Evolutionary conservation across 2,797 vertebrate genomes (phyloP).

Genomic region (Myotis planiceps): DNA sequence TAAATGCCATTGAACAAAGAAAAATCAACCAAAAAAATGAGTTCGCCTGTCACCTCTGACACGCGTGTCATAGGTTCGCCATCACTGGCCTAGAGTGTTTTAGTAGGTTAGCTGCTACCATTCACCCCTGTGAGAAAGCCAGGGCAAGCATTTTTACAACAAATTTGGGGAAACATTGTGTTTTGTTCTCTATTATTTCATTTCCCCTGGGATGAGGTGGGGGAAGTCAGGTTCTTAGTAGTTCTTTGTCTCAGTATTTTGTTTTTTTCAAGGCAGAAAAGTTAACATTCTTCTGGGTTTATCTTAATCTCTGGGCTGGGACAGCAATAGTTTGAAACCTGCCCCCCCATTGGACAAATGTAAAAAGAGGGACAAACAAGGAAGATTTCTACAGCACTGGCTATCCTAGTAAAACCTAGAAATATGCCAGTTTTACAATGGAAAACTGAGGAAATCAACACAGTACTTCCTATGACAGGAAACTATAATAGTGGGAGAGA

Average conservation of each 20-base stretch:
- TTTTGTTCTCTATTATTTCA: neutral
- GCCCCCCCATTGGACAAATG: neutral
- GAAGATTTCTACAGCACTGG: neutral
- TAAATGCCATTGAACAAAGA: too few species aligned
- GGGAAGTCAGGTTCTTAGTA: neutral
- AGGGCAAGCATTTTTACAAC: neutral
- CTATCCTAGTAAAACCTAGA: neutral
- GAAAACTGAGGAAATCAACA: neutral
- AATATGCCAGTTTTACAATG: neutral
- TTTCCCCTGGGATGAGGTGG: neutral
- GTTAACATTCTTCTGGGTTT: neutral
- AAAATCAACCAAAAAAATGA: too few species aligned
- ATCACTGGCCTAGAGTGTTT: neutral
- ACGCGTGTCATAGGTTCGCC: too few species aligned
- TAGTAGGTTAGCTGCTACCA: neutral
- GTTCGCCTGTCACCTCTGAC: too few species aligned
- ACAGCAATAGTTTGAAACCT: neutral
- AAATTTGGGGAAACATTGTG: neutral
- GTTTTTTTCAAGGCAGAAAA: neutral
- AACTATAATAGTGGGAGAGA: neutral
- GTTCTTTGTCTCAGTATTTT: neutral
- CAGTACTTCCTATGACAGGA: neutral
- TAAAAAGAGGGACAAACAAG: neutral
- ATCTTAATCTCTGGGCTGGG: neutral
- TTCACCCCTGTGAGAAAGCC: neutral